Evolutionary conservation across 2,113 vertebrate species (phyloP).

Genomic region (Copsychus sechellarum): DNA sequence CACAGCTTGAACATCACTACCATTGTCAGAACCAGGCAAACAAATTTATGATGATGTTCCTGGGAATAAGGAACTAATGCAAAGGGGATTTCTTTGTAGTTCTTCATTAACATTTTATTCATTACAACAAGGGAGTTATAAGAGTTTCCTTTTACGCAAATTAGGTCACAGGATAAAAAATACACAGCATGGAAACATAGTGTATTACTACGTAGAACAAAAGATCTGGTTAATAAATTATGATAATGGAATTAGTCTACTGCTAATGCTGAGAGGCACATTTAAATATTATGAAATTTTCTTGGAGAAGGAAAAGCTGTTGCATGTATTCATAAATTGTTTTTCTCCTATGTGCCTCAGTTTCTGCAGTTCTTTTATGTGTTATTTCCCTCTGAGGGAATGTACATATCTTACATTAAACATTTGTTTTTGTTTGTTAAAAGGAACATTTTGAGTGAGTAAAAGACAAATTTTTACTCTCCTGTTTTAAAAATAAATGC

Average conservation of each 20-base stretch:
- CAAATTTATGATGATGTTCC: constrained; percentile 82
- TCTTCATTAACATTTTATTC: constrained; percentile 85
- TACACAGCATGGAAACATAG: constrained; percentile 75
- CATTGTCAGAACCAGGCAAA: constrained; percentile 80
- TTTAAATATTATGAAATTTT: constrained; percentile 74
- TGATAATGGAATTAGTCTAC: constrained; percentile 76
- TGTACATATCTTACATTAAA: constrained; percentile 31
- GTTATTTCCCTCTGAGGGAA: constrained; percentile 22
- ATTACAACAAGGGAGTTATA: constrained; percentile 80
- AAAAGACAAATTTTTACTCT: not conserved
- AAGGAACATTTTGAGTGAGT: not conserved
- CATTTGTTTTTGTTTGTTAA: constrained; percentile 45
- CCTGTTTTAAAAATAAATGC: not conserved
- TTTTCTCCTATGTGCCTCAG: constrained; percentile 27
- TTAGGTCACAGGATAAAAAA: constrained; percentile 80
- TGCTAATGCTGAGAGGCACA: constrained; percentile 68
- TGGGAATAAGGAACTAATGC: constrained; percentile 80
- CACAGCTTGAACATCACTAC: constrained; percentile 68
- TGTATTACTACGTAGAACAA: constrained; percentile 78
- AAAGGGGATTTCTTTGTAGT: constrained; percentile 79
- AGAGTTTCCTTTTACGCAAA: constrained; percentile 84
- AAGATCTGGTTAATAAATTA: constrained; percentile 84
- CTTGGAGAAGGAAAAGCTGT: constrained; percentile 44
- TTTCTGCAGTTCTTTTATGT: constrained; percentile 31
- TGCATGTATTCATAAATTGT: constrained; percentile 48